Base-by-base conservation (phyloP, 23 tunicate species). In the Oikopleura albicans region DNA sequence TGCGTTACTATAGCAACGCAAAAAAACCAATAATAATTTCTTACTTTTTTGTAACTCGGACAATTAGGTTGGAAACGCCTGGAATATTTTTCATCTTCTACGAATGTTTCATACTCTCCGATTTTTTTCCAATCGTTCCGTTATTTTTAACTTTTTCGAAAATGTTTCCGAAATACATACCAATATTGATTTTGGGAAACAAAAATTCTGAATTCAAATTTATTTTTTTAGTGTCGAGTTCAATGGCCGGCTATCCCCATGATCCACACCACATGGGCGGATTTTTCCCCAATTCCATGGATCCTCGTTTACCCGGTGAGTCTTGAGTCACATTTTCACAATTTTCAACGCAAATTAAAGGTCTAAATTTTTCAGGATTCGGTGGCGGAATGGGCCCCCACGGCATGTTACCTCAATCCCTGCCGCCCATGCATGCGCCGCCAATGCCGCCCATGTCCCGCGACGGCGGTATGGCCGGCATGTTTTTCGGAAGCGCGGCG, bases 361-460 rank as follows among this genome's bases (percentile, higher is more conserved):
- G n/a, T n/a, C n/a, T n/a, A n/a, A n/a, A 71, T 16, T 12, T 29
- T 71, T 71, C 31, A 71, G 79, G 79, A 16, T 71, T 71, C 79
- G 79, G 79, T 12, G 79, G 79, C 2, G 79, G 79, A 16, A 71
- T 71, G 79, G 79, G 79, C 33, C 34, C 34, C 33, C 27, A 12
- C 34, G 79, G 79, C 31, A 16, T 71, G 34, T 37, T 29, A 71
- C 79, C 79, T 12, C 79, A 71, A 4, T 71, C 79, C 4, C 37
- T 71, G 2, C 79, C 79, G 4, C 34, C 79, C 28, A 71, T 71
- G 79, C 79, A 16, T 71, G 34, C 79, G 35, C 79, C 79, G 37
- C 79, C 79, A 29, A 71, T 71, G 79, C 79, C 79, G 28, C 79
- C 79, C 4, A 71, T 71, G 27, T 71, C 79, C 2, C 79, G 79